phyloP scores from a whole-genome alignment of 2,797 vertebrate species.

The Hyperoplus immaculatus region DNA sequence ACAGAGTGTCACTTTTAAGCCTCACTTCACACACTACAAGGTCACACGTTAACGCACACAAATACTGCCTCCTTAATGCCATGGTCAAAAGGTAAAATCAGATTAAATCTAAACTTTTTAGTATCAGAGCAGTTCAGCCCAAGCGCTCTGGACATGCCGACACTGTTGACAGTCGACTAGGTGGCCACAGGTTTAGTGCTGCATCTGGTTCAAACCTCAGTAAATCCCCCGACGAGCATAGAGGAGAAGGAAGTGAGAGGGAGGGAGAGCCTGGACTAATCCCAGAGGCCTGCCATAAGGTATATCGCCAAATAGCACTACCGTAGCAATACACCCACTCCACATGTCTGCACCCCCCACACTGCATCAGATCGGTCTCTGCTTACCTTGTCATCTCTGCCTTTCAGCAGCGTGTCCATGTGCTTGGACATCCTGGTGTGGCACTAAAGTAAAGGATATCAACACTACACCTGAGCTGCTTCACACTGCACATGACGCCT shows the following conservation, averaged over 20 bases:
- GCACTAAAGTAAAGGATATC: constrained; percentile 28
- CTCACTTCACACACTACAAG: constrained; percentile 9
- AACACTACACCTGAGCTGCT: constrained; percentile 35
- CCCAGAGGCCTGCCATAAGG: constrained; percentile 59
- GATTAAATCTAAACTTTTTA: constrained; percentile 38
- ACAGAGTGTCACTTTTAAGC: constrained; percentile 3
- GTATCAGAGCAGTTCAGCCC: constrained; percentile 13
- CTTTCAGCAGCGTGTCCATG: constrained; percentile 68
- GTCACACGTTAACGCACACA: constrained; percentile 22
- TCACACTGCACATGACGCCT: constrained; percentile 42
- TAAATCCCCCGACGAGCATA: constrained; percentile 60
- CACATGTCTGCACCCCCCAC: constrained; percentile 9
- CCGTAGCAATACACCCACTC: constrained; percentile 9
- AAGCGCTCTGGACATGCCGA: constrained; percentile 32
- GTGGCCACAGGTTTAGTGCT: constrained; percentile 15
- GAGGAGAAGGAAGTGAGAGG: constrained; percentile 68
- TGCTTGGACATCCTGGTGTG: constrained; percentile 58
- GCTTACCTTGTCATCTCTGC: constrained; percentile 70
- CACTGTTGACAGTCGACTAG: not conserved
- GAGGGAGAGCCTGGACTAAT: constrained; percentile 70
- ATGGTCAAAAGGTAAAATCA: constrained; percentile 18
- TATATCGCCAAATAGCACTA: constrained; percentile 60
- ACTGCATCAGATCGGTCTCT: not conserved
- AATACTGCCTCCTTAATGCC: constrained; percentile 27
- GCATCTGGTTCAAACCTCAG: constrained; percentile 39